Conservation (phyloP, 35 echinoderm and acorn worm species). For the Heliocidaris tuberculata region DNA sequence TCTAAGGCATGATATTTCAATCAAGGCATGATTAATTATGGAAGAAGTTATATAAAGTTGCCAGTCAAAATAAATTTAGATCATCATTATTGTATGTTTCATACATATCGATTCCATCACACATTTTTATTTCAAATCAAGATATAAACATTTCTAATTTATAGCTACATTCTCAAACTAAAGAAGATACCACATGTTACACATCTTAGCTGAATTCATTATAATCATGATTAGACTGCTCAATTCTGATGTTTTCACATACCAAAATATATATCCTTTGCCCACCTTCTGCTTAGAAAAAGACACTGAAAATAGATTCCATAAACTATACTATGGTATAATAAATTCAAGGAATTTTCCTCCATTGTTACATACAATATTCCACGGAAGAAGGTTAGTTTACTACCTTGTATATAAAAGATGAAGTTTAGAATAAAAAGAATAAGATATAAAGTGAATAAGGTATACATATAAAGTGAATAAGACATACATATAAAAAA, state of each 20-base stretch:
- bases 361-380: not conserved
- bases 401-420: not conserved
- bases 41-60: not conserved
- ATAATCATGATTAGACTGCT: not conserved
- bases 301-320: not conserved
- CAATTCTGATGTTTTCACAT: not conserved
- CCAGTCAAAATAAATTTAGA: not conserved
- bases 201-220: not conserved
- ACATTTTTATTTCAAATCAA: too few relatives aligned
- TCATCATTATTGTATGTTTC: too few relatives aligned
- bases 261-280: conserved; percentile 5
- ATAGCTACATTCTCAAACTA: not conserved
- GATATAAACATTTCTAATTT: not conserved
- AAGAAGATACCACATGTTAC: too few relatives aligned
- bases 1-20: not conserved
- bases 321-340: conserved; percentile 12
- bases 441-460: not conserved
- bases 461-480: not conserved
- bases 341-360: not conserved
- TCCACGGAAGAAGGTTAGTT: not conserved
- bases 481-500: conserved; percentile 12
- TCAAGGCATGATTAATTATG: not conserved
- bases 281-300: not conserved
- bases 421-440: not conserved
- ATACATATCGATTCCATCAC: too few relatives aligned